Evolutionary conservation across 37 sponge, comb jelly and placozoan genomes (phyloP), one percentile per base, ranked within the genome.

Genomic region (Amphimedon queenslandica): DNA sequence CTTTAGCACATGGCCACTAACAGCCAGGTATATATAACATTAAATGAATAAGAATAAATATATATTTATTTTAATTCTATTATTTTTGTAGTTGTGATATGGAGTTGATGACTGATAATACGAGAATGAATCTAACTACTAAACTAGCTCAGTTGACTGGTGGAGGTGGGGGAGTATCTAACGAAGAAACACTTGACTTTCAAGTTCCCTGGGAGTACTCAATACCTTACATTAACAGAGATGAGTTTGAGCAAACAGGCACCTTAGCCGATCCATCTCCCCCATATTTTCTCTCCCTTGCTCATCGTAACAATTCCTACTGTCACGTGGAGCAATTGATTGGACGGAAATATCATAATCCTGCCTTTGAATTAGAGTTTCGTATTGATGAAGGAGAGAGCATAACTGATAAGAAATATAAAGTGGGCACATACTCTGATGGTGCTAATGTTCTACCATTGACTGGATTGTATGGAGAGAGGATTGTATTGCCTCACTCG

Each of bases 311-410:
- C 10, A 32, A 8, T 5, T 40, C 73, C 55, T 67, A 55, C 32
- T 90, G 90, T 40, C 72, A 25, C 37, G 81, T 90, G 13, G 63
- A 85, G 20, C 90, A 90, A 73, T 41, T 90, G 21, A 81, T 77
- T 42, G 69, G 67, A 56, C 55, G 82, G 39, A 57, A 4, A 10
- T 84, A 76, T 51, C 35, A 42, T 36, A 70, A 76, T 53, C 90
- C 90, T 18, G 78, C 81, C 1, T 90, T 90, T 77, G 90, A 90
- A 43, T 2, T 90, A 8, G 74, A 84, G 21, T 76, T 81, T 31
- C 34, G 60, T 3, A 55, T 84, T 11, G n/a, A n/a, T 5, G 90
- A 90, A 30, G 57, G 56, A 0, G 69, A 90, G 35, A 76, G 85
- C 30, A 4, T 73, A 24, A 29, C 80, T 28, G 76, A 64, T 37